Conservation (phyloP, 92 coral and sea anemone genomes). For the Porites evermanni region DNA sequence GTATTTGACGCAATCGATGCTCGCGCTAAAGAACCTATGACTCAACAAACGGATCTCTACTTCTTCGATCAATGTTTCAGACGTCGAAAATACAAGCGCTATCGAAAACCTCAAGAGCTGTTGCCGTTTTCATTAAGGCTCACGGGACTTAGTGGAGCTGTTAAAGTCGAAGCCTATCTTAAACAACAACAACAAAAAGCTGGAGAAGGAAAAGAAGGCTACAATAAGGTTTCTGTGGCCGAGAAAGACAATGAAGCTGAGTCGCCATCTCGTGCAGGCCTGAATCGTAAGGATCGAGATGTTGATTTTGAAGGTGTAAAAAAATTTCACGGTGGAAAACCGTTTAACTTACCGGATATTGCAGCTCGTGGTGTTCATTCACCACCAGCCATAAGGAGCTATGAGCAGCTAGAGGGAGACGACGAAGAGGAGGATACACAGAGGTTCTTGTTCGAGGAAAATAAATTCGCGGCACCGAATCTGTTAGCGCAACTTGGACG, state of each 20-base stretch:
- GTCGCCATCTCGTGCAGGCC: slow-evolving; percentile 1
- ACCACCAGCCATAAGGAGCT: slow-evolving; percentile 69
- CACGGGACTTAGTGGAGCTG: slow-evolving; percentile 98
- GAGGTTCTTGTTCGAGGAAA: slow-evolving; percentile 93
- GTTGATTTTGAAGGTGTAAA: slow-evolving; percentile 55
- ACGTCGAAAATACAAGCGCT: slow-evolving; percentile 75
- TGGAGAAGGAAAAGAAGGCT: slow-evolving; percentile 50
- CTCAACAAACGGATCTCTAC: slow-evolving; percentile 63
- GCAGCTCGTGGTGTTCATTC: slow-evolving; percentile 52
- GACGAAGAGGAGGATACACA: slow-evolving; percentile 99
- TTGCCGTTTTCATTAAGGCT: slow-evolving; percentile 93
- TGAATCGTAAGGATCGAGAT: slow-evolving; percentile 56
- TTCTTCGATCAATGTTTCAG: slow-evolving; percentile 81
- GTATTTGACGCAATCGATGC: slow-evolving; percentile 12
- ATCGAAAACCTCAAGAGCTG: slow-evolving; percentile 90
- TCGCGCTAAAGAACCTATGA: slow-evolving; percentile 41
- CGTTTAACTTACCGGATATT: slow-evolving; percentile 68
- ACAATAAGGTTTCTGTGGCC: slow-evolving; percentile 13
- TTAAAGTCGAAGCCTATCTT: slow-evolving; percentile 95
- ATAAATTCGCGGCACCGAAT: slow-evolving; percentile 97
- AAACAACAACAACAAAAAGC: slow-evolving; percentile 91
- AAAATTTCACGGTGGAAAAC: slow-evolving; percentile 50
- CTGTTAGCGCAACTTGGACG: slow-evolving; percentile 92
- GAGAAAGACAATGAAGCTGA: slow-evolving; percentile 37
- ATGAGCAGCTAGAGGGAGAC: slow-evolving; percentile 84